Conservation (phyloP, 2,113 vertebrate species). For the Erythrocercus mccallii region DNA sequence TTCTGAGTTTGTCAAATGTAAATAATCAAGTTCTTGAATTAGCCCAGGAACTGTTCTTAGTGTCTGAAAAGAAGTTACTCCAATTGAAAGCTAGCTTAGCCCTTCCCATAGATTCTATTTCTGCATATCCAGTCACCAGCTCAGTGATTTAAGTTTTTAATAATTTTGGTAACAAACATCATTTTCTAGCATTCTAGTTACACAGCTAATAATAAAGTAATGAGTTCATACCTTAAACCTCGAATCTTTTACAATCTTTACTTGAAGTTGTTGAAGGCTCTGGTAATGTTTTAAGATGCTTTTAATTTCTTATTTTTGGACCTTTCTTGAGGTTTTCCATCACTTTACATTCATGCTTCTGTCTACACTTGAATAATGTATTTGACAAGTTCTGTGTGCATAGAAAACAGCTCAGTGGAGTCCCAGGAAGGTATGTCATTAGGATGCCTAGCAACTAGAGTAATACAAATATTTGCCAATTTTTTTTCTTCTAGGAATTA, state of each 20-base stretch:
- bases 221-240: not conserved
- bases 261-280: not conserved
- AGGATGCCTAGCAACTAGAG: conserved; percentile 8
- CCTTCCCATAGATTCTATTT: not conserved
- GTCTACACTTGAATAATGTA: not conserved
- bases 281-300: not conserved
- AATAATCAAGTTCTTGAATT: not conserved
- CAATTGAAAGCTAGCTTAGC: not conserved
- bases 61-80: not conserved
- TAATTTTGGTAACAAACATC: not conserved
- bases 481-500: conserved; percentile 36
- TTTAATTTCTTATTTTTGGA: not conserved
- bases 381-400: not conserved
- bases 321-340: not conserved
- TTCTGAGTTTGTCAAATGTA: not conserved
- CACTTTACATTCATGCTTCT: not conserved
- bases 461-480: not conserved
- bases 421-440: not conserved
- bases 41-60: not conserved
- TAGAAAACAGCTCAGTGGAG: not conserved
- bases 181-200: not conserved
- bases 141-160: not conserved
- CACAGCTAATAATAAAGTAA: not conserved
- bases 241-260: not conserved
- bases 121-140: not conserved